phyloP scores from a whole-genome alignment of 2,888 invertebrate species.

The Steinernema carpocapsae region DNA sequence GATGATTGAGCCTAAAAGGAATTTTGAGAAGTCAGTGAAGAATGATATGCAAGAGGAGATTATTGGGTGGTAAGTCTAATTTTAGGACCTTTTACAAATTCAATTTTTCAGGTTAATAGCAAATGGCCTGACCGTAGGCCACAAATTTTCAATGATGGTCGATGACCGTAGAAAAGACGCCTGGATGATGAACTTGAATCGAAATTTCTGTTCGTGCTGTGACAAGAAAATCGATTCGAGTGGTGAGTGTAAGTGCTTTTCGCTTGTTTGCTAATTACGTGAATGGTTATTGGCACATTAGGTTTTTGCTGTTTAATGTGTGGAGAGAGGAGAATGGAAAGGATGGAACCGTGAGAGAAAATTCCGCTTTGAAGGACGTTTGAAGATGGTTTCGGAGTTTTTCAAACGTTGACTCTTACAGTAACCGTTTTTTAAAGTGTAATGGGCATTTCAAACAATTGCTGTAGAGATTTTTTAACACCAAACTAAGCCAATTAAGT shows the following conservation, averaged over 20 bases:
- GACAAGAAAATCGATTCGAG: constrained; percentile 6
- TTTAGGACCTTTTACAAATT: not conserved
- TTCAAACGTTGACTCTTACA: no score
- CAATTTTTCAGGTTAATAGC: not conserved
- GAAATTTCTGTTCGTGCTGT: constrained; percentile 4
- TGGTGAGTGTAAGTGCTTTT: constrained; percentile 22
- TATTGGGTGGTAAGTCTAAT: constrained; percentile 6
- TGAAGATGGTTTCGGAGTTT: no score
- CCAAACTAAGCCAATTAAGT: no score
- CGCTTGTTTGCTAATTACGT: no score
- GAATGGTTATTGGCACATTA: no score
- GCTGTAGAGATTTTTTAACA: no score
- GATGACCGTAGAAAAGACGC: constrained; percentile 19
- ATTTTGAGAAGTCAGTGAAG: not conserved
- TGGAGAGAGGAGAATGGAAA: no score
- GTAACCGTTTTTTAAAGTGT: no score
- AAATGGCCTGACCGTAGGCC: not conserved
- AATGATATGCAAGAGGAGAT: constrained; percentile 17
- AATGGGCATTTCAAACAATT: no score
- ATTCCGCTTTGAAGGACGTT: no score
- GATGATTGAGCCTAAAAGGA: constrained; percentile 16
- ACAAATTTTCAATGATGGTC: constrained; percentile 13
- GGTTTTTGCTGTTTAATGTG: no score
- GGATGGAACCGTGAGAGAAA: no score
- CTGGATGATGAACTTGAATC: constrained; percentile 24